Conservation (phyloP, 2,888 invertebrate genomes). For the Oxyteleia sp. region DNA sequence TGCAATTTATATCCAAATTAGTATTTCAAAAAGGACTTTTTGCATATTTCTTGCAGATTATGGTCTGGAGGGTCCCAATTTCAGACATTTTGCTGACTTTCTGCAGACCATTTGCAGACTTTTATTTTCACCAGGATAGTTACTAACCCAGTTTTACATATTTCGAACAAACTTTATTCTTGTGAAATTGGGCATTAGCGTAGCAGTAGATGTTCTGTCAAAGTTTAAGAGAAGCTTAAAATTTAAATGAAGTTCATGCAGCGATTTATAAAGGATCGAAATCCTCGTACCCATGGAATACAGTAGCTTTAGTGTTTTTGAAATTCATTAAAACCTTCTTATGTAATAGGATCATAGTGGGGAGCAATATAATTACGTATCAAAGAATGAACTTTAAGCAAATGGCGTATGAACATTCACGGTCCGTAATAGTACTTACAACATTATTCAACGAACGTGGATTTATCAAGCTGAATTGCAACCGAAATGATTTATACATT, state of each 20-base stretch:
- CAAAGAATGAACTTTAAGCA: neutral
- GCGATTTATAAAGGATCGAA: constrained; percentile 7
- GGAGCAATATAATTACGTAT: constrained; percentile 7
- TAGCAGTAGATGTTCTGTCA: constrained; percentile 11
- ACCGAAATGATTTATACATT: too few species aligned
- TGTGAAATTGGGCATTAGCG: constrained; percentile 14
- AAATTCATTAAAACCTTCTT: constrained; percentile 35
- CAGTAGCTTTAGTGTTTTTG: constrained; percentile 21
- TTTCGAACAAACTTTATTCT: neutral
- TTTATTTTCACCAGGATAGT: too few species aligned
- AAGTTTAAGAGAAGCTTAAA: constrained; percentile 42
- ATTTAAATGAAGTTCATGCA: constrained; percentile 29
- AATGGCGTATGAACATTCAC: neutral
- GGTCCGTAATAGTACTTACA: neutral
- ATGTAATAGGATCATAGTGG: constrained; percentile 3
- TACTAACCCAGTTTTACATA: too few species aligned
- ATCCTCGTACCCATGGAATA: too few species aligned
- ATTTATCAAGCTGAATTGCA: neutral
- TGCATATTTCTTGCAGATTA: too few species aligned
- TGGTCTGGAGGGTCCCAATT: too few species aligned
- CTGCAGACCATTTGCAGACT: too few species aligned
- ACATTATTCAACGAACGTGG: neutral
- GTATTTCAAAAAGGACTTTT: too few species aligned
- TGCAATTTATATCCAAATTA: too few species aligned
- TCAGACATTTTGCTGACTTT: too few species aligned